Base-by-base conservation (phyloP, 37 sponge, comb jelly and placozoan species). In the Geodia barretti region DNA sequence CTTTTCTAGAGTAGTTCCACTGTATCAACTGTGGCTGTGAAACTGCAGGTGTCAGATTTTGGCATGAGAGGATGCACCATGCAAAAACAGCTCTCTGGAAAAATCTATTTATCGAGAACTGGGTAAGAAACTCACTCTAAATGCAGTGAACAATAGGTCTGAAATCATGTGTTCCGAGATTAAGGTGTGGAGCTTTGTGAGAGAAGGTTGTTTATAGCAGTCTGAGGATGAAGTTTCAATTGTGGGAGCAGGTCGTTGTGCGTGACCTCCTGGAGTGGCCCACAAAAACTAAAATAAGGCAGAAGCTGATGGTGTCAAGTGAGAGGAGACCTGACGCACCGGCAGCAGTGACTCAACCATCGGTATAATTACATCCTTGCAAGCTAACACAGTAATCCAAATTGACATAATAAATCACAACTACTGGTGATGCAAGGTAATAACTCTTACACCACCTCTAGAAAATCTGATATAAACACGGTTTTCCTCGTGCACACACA, bases 341-440 rank as follows among this genome's bases (percentile, higher is more conserved):
- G 86, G 90, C 30, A 85, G 93, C 61, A 19, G 79, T 39, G 93
- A 92, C 60, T 36, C 63, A 20, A 92, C 83, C 4, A 60, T 92
- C 0, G 85, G 82, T 83, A 82, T 35, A 29, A 65, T 37, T 43
- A 35, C n/a, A 3, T 19, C 58, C 8, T 14, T 1, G 36, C 25
- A 47, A 20, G 30, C 24, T 82, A 28, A 36, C 83, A 41, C 24
- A 2, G 17, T 11, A n/a, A 64, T 73, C 5, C 8, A 61, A 58
- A 17, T 37, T 39, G 31, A 25, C 41, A 23, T n/a, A n/a, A n/a
- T n/a, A n/a, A n/a, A n/a, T n/a, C n/a, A n/a, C n/a, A n/a, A n/a
- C n/a, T n/a, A n/a, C n/a, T n/a, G n/a, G n/a, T n/a, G n/a, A n/a
- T n/a, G n/a, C n/a, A n/a, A n/a, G n/a, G n/a, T n/a, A n/a, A n/a